phyloP scores from a whole-genome alignment of 2,888 invertebrate species.

The Andrena bicolor region DNA sequence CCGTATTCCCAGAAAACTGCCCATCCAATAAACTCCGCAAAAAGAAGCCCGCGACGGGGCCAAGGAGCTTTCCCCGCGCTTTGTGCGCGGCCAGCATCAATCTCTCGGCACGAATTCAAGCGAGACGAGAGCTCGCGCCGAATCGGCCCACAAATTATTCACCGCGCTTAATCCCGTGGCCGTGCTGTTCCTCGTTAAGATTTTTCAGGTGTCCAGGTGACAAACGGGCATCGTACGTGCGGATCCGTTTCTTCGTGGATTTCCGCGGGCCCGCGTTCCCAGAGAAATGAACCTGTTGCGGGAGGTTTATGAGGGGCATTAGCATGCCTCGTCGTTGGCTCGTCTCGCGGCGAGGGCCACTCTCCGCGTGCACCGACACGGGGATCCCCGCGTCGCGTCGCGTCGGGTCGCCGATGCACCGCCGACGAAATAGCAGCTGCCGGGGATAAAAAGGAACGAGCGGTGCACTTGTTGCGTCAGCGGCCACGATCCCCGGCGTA shows the following conservation, averaged over 20 bases:
- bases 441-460: slow-evolving; percentile 54
- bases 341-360: slow-evolving; percentile 49
- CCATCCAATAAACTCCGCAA: neutral
- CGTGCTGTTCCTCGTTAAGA: slow-evolving; percentile 71
- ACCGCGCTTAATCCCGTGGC: slow-evolving; percentile 18
- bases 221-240: slow-evolving; percentile 74
- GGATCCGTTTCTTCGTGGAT: slow-evolving; percentile 79
- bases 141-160: slow-evolving; percentile 25
- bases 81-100: slow-evolving; percentile 6
- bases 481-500: slow-evolving; percentile 50
- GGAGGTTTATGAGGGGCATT: slow-evolving; percentile 82
- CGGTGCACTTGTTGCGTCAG: slow-evolving; percentile 78
- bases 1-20: neutral
- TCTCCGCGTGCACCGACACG: slow-evolving; percentile 28
- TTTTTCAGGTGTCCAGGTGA: slow-evolving; percentile 79
- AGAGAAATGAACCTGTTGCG: slow-evolving; percentile 84
- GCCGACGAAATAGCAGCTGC: slow-evolving; percentile 52
- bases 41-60: neutral
- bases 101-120: slow-evolving; percentile 11
- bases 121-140: slow-evolving; percentile 8
- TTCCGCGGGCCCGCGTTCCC: slow-evolving; percentile 73
- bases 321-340: slow-evolving; percentile 81
- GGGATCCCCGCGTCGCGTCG: slow-evolving; percentile 27
- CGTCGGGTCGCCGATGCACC: slow-evolving; percentile 48
- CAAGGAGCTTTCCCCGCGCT: neutral